These are phyloP conservation scores for Cryptophagus acutangulus DNA, from an alignment of 2,888 invertebrate species.

Conservation along the genomic window DNA sequence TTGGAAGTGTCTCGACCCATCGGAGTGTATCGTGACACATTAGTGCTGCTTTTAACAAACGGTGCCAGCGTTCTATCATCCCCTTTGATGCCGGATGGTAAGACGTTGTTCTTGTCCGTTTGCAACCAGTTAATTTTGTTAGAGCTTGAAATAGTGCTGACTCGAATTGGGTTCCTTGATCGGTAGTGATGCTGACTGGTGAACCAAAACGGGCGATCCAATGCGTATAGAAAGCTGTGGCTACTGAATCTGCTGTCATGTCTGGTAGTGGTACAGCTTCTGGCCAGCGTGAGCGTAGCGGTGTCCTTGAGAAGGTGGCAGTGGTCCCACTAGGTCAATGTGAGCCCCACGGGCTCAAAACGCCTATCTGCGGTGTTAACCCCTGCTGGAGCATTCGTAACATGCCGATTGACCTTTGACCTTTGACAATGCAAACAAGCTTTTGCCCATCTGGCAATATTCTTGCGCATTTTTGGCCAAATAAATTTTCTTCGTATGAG, in stretches of 20 bases:
- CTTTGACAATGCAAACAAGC: constrained; percentile 36
- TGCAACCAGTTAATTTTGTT: constrained; percentile 9
- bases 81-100: constrained; percentile 23
- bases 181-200: constrained; percentile 20
- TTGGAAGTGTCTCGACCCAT: constrained; percentile 18
- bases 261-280: constrained; percentile 23
- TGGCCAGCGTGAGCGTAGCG: constrained; percentile 21
- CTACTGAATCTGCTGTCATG: constrained; percentile 8
- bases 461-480: constrained; percentile 39
- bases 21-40: constrained; percentile 9
- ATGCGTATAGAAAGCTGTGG: constrained; percentile 2
- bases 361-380: constrained; percentile 25
- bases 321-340: constrained; percentile 21
- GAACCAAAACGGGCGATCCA: constrained; percentile 8
- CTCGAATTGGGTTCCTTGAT: constrained; percentile 7
- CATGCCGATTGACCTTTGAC: constrained; percentile 37
- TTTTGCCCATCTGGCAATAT: constrained; percentile 37
- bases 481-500: constrained; percentile 38
- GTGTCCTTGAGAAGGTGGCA: constrained; percentile 12
- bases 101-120: constrained; percentile 20
- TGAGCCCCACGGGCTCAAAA: constrained; percentile 11
- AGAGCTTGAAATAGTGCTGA: neutral
- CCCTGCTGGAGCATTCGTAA: constrained; percentile 25
- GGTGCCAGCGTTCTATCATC: constrained; percentile 16
- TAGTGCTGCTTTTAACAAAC: constrained; percentile 10